phyloP scores from a whole-genome alignment of 2,797 vertebrate genomes.

The Semotilus atromaculatus region DNA sequence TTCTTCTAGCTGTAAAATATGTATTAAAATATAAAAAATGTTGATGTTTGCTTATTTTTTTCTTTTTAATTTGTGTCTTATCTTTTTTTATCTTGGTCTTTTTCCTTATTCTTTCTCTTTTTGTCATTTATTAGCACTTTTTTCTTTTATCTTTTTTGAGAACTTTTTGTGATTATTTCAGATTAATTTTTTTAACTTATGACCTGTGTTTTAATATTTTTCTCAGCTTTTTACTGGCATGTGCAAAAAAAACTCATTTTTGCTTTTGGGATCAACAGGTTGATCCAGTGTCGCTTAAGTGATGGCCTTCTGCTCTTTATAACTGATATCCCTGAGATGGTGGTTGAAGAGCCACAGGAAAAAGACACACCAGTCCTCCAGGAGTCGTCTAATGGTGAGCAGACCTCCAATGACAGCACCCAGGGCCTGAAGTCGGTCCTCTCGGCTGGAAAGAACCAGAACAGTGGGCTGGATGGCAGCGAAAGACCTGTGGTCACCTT shows the following conservation, averaged over 20 bases:
- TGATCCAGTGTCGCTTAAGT: conserved; percentile 88
- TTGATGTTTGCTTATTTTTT: background rate
- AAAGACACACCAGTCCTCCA: conserved; percentile 87
- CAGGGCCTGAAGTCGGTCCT: conserved; percentile 91
- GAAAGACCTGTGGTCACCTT: conserved; percentile 95
- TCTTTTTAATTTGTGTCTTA: background rate
- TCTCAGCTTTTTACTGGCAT: background rate
- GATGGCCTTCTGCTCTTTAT: conserved; percentile 91
- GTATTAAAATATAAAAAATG: background rate
- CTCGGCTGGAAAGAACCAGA: conserved; percentile 86
- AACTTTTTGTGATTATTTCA: too few relatives aligned
- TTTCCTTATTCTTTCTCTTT: too few relatives aligned
- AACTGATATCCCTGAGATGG: conserved; percentile 91
- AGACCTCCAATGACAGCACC: conserved; percentile 77
- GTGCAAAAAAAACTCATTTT: background rate
- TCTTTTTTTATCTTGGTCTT: too few relatives aligned
- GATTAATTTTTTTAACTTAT: too few relatives aligned
- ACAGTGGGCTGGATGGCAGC: conserved; percentile 81
- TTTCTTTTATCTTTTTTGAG: too few relatives aligned
- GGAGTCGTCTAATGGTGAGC: conserved; percentile 86
- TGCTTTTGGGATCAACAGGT: conserved; percentile 73
- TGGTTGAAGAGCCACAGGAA: conserved; percentile 88
- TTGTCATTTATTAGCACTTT: background rate
- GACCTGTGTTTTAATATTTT: background rate
- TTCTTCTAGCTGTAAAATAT: background rate